Percentiles rank a stretch among this genome's conserved stretches.
Evolutionary conservation across 2,113 vertebrate species (phyloP).

Genomic region (Apistogramma diplotaenia): DNA sequence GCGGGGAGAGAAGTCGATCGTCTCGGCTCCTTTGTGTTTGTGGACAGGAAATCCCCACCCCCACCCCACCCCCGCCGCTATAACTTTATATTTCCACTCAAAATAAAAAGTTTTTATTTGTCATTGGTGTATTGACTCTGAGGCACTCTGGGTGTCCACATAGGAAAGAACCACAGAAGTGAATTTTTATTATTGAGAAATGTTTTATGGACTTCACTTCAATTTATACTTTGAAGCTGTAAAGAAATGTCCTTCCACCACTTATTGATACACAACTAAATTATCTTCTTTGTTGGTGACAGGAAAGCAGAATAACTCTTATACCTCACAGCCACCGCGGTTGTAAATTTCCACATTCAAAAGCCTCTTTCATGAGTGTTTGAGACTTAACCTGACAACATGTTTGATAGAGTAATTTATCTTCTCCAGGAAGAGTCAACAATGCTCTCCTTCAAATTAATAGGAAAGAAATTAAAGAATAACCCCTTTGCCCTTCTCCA

Average conservation of each 20-base stretch:
- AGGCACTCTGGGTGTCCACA: neutral
- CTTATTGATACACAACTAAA: conserved; percentile 15
- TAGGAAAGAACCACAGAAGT: neutral
- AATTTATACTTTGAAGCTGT: neutral
- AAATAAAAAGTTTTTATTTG: conserved; percentile 8
- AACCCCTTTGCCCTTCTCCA: conserved; percentile 55
- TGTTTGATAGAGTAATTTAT: neutral
- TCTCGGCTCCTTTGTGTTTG: neutral
- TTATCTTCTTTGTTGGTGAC: neutral
- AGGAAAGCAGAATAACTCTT: neutral
- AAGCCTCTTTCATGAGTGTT: neutral
- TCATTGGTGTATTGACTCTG: conserved; percentile 20
- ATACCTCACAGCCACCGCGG: neutral
- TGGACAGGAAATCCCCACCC: neutral
- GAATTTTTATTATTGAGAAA: conserved; percentile 17
- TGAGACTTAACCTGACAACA: neutral
- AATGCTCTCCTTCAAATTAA: neutral
- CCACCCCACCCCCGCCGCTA: neutral
- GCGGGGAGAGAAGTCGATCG: neutral
- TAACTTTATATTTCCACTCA: neutral
- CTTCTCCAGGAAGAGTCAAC: neutral
- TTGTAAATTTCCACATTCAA: neutral
- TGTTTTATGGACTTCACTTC: neutral
- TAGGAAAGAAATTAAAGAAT: neutral
- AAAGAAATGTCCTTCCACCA: conserved; percentile 20